Evolutionary conservation across 1,140 invertebrate genomes (phyloP).

Genomic region (Apolygus lucorum): DNA sequence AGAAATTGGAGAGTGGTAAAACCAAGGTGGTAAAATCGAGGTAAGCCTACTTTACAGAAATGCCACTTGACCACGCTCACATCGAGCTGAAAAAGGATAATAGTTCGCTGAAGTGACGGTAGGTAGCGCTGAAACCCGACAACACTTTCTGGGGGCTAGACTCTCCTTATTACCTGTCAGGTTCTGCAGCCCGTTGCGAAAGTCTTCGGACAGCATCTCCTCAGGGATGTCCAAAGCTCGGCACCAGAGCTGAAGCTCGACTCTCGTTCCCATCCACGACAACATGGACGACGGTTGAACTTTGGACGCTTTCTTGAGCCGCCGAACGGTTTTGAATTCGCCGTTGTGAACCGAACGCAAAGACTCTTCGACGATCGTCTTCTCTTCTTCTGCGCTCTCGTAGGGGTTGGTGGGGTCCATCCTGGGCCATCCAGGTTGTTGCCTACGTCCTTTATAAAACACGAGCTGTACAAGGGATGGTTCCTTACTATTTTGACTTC

Average conservation of each 20-base stretch:
- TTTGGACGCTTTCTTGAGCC: neutral
- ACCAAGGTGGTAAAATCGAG: too few species aligned
- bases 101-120: too few species aligned
- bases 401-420: neutral
- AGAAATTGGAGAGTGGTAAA: too few species aligned
- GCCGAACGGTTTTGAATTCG: neutral
- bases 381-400: neutral
- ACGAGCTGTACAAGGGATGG: too few species aligned
- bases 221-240: neutral
- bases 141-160: too few species aligned
- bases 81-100: too few species aligned
- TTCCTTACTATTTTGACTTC: too few species aligned
- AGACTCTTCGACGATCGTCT: neutral
- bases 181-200: constrained; percentile 39
- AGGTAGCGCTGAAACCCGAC: too few species aligned
- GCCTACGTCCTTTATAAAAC: too few species aligned
- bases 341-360: neutral
- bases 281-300: neutral
- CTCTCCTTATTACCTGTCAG: too few species aligned
- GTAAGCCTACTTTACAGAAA: too few species aligned
- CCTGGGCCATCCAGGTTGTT: constrained; percentile 8
- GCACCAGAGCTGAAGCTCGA: constrained; percentile 15
- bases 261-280: constrained; percentile 4
- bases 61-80: too few species aligned
- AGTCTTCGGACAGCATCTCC: neutral